Evolutionary conservation across 2,113 vertebrate genomes (phyloP), one percentile per base, ranked within the genome.

Genomic region (Anguilla rostrata): DNA sequence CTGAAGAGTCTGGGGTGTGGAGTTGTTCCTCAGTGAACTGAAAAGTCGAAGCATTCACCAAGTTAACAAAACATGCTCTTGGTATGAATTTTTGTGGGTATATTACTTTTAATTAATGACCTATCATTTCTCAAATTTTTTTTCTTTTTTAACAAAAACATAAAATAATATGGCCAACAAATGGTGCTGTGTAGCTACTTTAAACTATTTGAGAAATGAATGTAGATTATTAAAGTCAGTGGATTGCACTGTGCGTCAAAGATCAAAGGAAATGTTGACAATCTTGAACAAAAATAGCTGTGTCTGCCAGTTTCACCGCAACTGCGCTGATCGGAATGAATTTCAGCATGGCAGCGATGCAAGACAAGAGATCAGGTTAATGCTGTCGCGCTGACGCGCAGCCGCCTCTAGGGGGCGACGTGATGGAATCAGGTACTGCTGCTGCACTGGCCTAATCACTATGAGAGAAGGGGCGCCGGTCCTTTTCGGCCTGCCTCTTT

Each of bases 141-240:
- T 22, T 66, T 26, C 1, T 20, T 26, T 86, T 85, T 89, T 41
- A 86, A 75, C 66, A 78, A 41, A 86, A 71, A 78, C 66, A 40
- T 75, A 15, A 79, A 71, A 86, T 84, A 84, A 81, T 53, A 81
- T 66, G 39, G 66, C 91, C 92, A 94, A 92, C 90, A 93, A 93
- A 92, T 92, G 94, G 94, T 91, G 90, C 91, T 93, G 89, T 93
- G 88, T 78, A 87, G 90, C 92, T 89, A 91, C 84, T 82, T 22
- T 87, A 90, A 88, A 80, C 2, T 83, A 49, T 81, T 40, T 14
- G 41, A 40, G 79, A 80, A 41, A 9, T 78, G 81, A 86, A 34
- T 83, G 63, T 78, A n/a, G 43, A 49, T 57, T 29, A 83, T 75
- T 75, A 34, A 34, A 29, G 71, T 75, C 71, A 40, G 40, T 86